Evolutionary conservation across 2,888 invertebrate genomes (phyloP), one percentile per base, ranked within the genome.

Genomic region (Oscheius sp.): DNA sequence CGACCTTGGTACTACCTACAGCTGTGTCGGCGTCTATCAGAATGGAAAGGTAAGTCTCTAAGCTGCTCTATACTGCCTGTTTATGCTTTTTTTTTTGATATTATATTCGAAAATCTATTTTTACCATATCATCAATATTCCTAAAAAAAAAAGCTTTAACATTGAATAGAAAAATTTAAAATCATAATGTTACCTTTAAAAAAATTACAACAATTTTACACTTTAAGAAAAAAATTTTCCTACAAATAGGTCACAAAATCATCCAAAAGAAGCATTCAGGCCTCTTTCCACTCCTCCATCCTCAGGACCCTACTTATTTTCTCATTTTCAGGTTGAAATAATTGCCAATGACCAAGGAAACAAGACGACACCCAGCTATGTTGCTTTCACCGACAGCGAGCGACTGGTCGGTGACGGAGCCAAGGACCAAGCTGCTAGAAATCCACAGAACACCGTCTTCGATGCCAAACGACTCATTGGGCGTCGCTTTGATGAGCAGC

Each of bases 281-380:
- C n/a, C n/a, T n/a, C n/a, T n/a, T n/a, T n/a, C n/a, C n/a, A n/a
- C n/a, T n/a, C n/a, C n/a, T n/a, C n/a, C n/a, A n/a, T n/a, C n/a
- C n/a, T n/a, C n/a, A n/a, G n/a, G n/a, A n/a, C n/a, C n/a, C n/a
- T 28, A 26, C 51, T 51, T 51, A 51, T 51, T 51, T 2, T 12
- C 3, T 24, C 54, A 9, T 36, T 71, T 71, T 33, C 61, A 87
- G 81, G 88, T 88, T 6, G 88, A 88, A 80, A 89, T 88, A 67
- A 87, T 89, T 69, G 88, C 88, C 62, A 89, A 88, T 69, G 88
- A 88, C 72, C 88, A 88, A 86, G 91, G 91, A 73, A 91, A 91
- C 88, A 87, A 91, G 79, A 91, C 91, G 9, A 91, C 91, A 69
- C 91, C 91, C 22, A 91, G 91, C 66, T 88, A 88, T 82, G 88